These are phyloP conservation scores for Brachyalestes nurse DNA, from an alignment of 2,797 vertebrate species.

Conservation along the genomic window DNA sequence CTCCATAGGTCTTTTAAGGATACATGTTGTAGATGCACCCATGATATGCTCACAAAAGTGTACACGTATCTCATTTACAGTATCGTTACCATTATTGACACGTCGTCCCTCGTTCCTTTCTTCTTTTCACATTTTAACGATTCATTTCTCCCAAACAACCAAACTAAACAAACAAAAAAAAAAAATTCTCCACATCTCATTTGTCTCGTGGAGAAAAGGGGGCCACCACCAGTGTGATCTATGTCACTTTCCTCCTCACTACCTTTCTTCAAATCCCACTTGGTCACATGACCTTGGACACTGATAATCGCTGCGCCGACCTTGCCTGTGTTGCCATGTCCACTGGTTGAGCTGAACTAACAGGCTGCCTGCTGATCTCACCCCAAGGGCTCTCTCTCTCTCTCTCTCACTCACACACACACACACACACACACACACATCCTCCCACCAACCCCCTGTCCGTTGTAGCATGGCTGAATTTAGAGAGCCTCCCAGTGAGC, in stretches of 20 bases:
- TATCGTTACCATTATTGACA: too few species aligned
- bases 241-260: conserved; percentile 73
- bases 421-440: conserved; percentile 45
- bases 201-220: conserved; percentile 41
- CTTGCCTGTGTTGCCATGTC: conserved; percentile 71
- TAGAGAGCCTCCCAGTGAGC: conserved; percentile 72
- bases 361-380: conserved; percentile 70
- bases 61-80: too few species aligned
- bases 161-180: conserved; percentile 12
- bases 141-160: conserved; percentile 3
- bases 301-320: conserved; percentile 68
- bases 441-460: conserved; percentile 61
- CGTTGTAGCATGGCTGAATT: conserved; percentile 71
- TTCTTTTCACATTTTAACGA: neutral
- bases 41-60: too few species aligned
- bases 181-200: conserved; percentile 23
- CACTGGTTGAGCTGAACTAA: conserved; percentile 74
- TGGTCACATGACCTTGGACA: conserved; percentile 74
- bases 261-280: conserved; percentile 70
- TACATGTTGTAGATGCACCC: too few species aligned
- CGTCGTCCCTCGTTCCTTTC: too few species aligned
- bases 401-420: conserved; percentile 45
- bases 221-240: conserved; percentile 69
- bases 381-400: conserved; percentile 33
- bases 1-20: too few species aligned